Conservation (phyloP, 2,113 vertebrate genomes). For the Noturus placidus region DNA sequence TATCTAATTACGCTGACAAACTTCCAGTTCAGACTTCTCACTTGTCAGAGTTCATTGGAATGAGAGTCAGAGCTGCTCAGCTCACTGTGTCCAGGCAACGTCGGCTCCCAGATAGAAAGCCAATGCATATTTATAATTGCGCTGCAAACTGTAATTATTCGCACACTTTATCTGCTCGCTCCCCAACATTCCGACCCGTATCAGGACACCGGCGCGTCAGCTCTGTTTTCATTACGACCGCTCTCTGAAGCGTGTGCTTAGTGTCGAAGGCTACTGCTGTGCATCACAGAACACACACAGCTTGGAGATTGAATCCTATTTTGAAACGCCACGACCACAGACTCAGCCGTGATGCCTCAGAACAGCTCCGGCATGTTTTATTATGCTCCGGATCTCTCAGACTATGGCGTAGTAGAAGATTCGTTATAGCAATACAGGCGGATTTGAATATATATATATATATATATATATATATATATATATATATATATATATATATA, state of each 20-base stretch:
- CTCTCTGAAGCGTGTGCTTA: background rate
- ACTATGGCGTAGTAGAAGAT: background rate
- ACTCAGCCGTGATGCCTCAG: conserved; percentile 19
- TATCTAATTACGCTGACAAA: conserved; percentile 1
- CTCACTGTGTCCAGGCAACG: background rate
- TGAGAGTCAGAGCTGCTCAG: conserved; percentile 2
- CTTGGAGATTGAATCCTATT: conserved; percentile 29
- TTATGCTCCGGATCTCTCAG: background rate
- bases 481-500: too few species aligned
- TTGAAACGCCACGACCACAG: conserved; percentile 15
- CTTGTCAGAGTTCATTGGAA: conserved; percentile 10
- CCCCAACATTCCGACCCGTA: conserved; percentile 1
- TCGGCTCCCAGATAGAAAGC: conserved; percentile 4
- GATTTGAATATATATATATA: too few species aligned
- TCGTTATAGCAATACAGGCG: background rate
- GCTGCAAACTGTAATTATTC: conserved; percentile 10
- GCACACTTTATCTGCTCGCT: background rate
- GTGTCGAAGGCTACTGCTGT: conserved; percentile 26
- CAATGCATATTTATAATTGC: conserved; percentile 31
- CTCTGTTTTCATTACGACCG: conserved; percentile 28
- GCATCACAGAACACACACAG: conserved; percentile 19
- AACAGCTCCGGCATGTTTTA: conserved; percentile 38
- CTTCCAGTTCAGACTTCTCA: conserved; percentile 11
- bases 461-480: too few species aligned
- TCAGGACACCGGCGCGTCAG: background rate